Conservation (phyloP, 1,140 invertebrate genomes). For the Drosophila nigromelanica region DNA sequence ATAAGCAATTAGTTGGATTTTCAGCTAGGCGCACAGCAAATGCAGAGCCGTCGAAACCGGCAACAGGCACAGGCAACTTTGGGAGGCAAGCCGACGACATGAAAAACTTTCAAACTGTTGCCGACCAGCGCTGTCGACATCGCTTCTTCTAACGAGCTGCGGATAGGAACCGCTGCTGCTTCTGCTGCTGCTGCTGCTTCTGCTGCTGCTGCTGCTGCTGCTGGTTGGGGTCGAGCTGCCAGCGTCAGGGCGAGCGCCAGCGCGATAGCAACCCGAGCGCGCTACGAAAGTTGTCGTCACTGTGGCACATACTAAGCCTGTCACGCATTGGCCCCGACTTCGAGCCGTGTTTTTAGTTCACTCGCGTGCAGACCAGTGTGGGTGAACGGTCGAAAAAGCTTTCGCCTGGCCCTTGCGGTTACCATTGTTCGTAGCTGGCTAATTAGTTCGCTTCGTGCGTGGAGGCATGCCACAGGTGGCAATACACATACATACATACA, state of each 20-base stretch:
- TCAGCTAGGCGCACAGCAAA: constrained; percentile 83
- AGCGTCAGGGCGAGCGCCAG: constrained; percentile 5
- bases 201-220: too few relatives aligned
- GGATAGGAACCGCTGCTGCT: constrained; percentile 29
- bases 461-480: constrained; percentile 5
- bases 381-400: constrained; percentile 9
- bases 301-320: constrained; percentile 64
- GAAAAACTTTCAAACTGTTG: constrained; percentile 80
- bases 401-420: constrained; percentile 30
- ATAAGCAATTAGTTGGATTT: constrained; percentile 84
- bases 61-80: constrained; percentile 64
- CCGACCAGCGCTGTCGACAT: constrained; percentile 41
- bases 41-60: constrained; percentile 64
- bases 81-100: constrained; percentile 63
- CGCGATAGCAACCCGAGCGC: constrained; percentile 29
- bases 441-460: constrained; percentile 19
- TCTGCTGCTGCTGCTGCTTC: constrained; percentile 20
- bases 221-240: constrained; percentile 46
- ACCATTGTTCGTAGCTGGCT: constrained; percentile 1
- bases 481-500: neutral
- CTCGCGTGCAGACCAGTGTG: constrained; percentile 5
- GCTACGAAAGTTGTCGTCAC: constrained; percentile 16
- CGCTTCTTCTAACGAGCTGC: constrained; percentile 56
- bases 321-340: constrained; percentile 55
- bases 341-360: neutral